Percentiles rank a stretch among this genome's conserved stretches.
phyloP scores from a whole-genome alignment of 2,113 vertebrate species.

The Morone chrysops region DNA sequence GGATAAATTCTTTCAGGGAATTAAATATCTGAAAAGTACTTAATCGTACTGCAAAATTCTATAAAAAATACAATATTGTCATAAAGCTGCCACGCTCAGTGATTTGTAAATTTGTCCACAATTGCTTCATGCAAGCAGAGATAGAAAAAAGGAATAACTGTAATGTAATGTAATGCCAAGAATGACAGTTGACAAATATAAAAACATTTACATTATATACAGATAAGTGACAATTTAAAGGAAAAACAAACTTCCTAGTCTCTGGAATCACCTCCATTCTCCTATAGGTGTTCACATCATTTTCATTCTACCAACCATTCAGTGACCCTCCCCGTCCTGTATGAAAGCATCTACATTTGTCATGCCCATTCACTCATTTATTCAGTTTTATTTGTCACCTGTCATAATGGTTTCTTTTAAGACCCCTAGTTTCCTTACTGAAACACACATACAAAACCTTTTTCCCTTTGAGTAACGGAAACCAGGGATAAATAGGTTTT shows the following conservation, averaged over 20 bases:
- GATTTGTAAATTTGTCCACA: not conserved
- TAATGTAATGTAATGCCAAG: not conserved
- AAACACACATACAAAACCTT: not conserved
- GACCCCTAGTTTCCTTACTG: not conserved
- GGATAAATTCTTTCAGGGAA: not conserved
- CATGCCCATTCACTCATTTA: no score
- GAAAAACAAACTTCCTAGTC: no score
- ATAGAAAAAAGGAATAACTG: no score
- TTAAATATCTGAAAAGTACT: not conserved
- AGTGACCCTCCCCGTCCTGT: no score
- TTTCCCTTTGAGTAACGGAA: not conserved
- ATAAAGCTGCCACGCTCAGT: not conserved
- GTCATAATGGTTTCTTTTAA: not conserved
- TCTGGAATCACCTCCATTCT: no score
- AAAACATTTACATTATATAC: no score
- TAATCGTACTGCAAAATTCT: not conserved
- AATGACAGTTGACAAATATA: no score
- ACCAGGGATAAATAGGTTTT: not conserved
- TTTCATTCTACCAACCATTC: no score
- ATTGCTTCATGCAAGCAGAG: not conserved
- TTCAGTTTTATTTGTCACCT: no score
- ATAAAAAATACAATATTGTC: not conserved
- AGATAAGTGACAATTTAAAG: no score
- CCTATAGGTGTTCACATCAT: no score
- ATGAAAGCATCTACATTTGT: no score